Evolutionary conservation across 2,797 vertebrate species (phyloP).

Genomic region (Syngnathus rostellatus): DNA sequence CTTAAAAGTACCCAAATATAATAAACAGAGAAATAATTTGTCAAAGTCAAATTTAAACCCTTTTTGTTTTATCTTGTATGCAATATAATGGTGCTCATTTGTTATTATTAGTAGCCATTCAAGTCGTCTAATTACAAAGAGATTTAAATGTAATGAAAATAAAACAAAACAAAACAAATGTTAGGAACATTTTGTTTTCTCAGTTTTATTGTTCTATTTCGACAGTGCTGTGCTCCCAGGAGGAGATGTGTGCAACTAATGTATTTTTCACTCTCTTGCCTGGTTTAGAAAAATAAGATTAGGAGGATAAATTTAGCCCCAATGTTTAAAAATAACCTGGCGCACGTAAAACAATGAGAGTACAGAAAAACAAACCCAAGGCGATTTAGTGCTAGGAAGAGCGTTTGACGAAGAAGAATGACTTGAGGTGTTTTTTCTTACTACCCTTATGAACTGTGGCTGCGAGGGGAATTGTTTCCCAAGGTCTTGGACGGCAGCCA

Average conservation of each 20-base stretch:
- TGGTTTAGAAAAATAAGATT: slow-evolving; percentile 42
- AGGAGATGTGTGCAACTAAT: slow-evolving; percentile 2
- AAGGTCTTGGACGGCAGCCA: neutral
- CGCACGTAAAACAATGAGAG: slow-evolving; percentile 20
- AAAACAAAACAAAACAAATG: neutral
- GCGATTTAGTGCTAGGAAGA: slow-evolving; percentile 6
- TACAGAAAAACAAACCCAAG: slow-evolving; percentile 12
- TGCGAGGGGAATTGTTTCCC: neutral
- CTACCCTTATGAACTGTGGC: neutral
- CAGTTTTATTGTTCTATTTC: neutral
- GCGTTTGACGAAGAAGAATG: slow-evolving; percentile 7
- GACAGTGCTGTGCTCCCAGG: neutral
- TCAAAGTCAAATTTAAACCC: too few relatives aligned
- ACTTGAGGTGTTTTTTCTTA: slow-evolving; percentile 7
- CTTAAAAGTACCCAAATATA: slow-evolving; percentile 9
- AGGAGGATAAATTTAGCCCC: slow-evolving; percentile 41
- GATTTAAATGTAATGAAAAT: neutral
- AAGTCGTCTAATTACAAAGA: too few relatives aligned
- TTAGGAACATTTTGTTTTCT: neutral
- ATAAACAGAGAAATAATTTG: neutral
- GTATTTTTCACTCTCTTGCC: slow-evolving; percentile 11
- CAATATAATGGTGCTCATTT: too few relatives aligned
- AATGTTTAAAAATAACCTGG: slow-evolving; percentile 30
- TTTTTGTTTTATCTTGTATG: too few relatives aligned
- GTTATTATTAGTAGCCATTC: too few relatives aligned